phyloP scores from a whole-genome alignment of 1,140 invertebrate species.

The Tetramorium parvispinum region DNA sequence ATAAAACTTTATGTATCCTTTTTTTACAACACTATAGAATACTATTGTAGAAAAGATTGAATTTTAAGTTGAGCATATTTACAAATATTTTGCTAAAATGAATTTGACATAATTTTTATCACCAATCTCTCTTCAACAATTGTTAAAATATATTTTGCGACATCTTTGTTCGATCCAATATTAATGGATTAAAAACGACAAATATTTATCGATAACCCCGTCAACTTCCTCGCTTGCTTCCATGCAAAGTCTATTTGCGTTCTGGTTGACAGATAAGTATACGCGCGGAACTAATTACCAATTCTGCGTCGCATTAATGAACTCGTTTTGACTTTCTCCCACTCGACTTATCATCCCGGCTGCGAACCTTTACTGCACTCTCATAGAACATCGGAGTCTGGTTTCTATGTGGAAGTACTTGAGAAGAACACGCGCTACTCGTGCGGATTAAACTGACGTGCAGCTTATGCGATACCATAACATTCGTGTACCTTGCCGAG shows the following conservation, averaged over 20 bases:
- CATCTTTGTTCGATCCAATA: not conserved
- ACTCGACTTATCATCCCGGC: not conserved
- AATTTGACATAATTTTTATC: not conserved
- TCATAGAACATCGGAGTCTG: not conserved
- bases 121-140: not conserved
- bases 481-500: not conserved
- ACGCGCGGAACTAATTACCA: slow-evolving; percentile 30
- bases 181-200: not conserved
- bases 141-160: not conserved
- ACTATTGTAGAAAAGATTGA: not conserved
- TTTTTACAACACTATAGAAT: not conserved
- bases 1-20: not conserved
- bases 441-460: slow-evolving; percentile 10
- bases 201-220: not conserved
- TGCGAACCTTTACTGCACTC: slow-evolving; percentile 1
- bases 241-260: not conserved
- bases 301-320: slow-evolving; percentile 49
- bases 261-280: slow-evolving; percentile 23
- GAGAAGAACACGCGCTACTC: slow-evolving; percentile 4
- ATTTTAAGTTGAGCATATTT: not conserved
- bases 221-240: not conserved
- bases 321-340: slow-evolving; percentile 41
- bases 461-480: slow-evolving; percentile 14
- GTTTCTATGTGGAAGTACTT: slow-evolving; percentile 15
- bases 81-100: not conserved